Percentiles rank a stretch among this genome's conserved stretches.
Conservation (phyloP, 2,888 invertebrate species). For the Athalia cordata region DNA sequence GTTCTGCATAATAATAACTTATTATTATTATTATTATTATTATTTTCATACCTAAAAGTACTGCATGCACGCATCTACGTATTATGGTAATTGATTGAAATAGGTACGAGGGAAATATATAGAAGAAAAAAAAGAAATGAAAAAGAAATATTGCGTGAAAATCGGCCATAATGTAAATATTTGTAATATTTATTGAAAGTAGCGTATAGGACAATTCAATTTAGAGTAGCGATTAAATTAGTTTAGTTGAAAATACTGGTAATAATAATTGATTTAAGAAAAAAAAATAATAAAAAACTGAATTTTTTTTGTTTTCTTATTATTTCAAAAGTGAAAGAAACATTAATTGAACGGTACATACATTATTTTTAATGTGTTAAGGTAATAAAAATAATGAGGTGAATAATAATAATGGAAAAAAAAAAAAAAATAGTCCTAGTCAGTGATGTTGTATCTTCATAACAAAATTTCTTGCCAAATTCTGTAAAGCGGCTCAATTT, state of each 20-base stretch:
- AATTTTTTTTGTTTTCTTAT: not conserved
- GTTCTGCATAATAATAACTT: conserved; percentile 9
- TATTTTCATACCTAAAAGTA: not conserved
- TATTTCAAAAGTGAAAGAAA: conserved; percentile 49
- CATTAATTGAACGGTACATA: conserved; percentile 43
- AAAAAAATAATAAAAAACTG: conserved; percentile 12
- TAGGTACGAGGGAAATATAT: too few species aligned
- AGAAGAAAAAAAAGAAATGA: conserved; percentile 9
- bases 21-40: not conserved
- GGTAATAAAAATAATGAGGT: not conserved
- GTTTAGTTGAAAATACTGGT: conserved; percentile 53
- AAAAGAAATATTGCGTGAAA: conserved; percentile 27
- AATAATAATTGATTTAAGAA: conserved; percentile 32
- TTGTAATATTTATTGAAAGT: conserved; percentile 72
- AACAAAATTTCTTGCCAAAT: conserved; percentile 41
- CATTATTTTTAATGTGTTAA: not conserved
- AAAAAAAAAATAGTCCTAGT: conserved; percentile 41
- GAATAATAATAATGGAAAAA: conserved; percentile 25
- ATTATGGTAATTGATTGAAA: not conserved
- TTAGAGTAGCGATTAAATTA: conserved; percentile 61
- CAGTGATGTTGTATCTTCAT: conserved; percentile 33
- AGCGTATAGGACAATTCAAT: conserved; percentile 60
- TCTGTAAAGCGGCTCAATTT: conserved; percentile 44
- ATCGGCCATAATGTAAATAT: conserved; percentile 65
- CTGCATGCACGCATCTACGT: not conserved